Percentiles rank a stretch among this genome's conserved stretches.
These are phyloP conservation scores for Liodrosophila aerea DNA, from an alignment of 2,888 invertebrate species.

Conservation along the genomic window DNA sequence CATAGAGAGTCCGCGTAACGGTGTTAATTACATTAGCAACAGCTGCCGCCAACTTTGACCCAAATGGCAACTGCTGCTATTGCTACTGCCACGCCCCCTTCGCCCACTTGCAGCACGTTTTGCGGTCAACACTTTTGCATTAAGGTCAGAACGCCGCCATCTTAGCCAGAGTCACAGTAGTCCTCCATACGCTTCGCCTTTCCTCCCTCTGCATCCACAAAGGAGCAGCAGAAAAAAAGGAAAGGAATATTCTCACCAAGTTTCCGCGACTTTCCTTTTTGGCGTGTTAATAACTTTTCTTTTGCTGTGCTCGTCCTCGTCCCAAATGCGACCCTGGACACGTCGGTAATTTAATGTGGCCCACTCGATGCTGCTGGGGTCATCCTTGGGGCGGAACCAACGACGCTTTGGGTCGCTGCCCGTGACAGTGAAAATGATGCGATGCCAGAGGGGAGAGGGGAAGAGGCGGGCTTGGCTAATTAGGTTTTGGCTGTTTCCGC, in stretches of 20 bases:
- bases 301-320: slow-evolving; percentile 9
- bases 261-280: slow-evolving; percentile 28
- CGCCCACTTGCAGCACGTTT: slow-evolving; percentile 35
- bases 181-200: slow-evolving; percentile 20
- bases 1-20: slow-evolving; percentile 18
- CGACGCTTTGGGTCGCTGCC: slow-evolving; percentile 36
- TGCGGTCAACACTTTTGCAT: slow-evolving; percentile 72
- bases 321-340: slow-evolving; percentile 40
- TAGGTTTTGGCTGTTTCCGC: slow-evolving; percentile 71
- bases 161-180: slow-evolving; percentile 32
- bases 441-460: slow-evolving; percentile 18
- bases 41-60: slow-evolving; percentile 59
- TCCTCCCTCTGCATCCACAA: too few relatives aligned
- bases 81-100: not conserved
- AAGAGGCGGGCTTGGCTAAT: slow-evolving; percentile 65
- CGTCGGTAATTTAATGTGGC: slow-evolving; percentile 48
- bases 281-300: slow-evolving; percentile 64
- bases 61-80: slow-evolving; percentile 32
- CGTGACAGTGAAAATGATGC: slow-evolving; percentile 76
- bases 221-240: too few relatives aligned
- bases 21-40: slow-evolving; percentile 69
- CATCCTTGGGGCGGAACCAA: slow-evolving; percentile 36
- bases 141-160: slow-evolving; percentile 51
- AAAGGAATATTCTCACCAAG: slow-evolving; percentile 24
- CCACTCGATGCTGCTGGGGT: slow-evolving; percentile 26